These are phyloP conservation scores for Lasiurus cinereus DNA, from an alignment of 2,113 vertebrate genomes.

Conservation along the genomic window DNA sequence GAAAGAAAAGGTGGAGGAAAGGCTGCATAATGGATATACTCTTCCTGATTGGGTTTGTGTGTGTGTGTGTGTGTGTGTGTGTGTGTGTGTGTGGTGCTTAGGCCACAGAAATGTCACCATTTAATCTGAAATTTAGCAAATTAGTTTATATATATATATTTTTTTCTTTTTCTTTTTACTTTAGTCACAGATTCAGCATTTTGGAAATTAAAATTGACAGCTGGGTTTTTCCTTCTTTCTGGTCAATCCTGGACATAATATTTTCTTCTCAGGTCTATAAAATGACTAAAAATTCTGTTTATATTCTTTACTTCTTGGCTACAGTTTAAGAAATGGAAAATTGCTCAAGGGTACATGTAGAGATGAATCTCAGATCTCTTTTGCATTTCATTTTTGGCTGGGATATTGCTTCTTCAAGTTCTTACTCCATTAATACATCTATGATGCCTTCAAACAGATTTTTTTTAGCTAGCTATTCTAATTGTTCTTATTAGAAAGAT, in stretches of 20 bases:
- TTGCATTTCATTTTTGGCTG: neutral
- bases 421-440: neutral
- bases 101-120: neutral
- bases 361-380: neutral
- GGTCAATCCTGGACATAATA: neutral
- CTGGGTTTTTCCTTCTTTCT: neutral
- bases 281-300: neutral
- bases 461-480: neutral
- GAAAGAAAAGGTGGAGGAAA: neutral
- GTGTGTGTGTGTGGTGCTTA: neutral
- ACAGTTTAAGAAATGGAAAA: constrained; percentile 4
- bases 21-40: neutral
- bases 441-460: neutral
- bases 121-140: neutral
- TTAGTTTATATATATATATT: neutral
- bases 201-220: neutral
- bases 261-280: neutral
- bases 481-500: neutral
- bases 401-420: neutral
- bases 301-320: neutral
- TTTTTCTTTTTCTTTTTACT: too few species aligned
- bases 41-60: too few species aligned
- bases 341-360: neutral
- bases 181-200: neutral
- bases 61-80: neutral